These are phyloP conservation scores for Nomada hirtipes DNA, from an alignment of 2,888 invertebrate genomes.

Conservation along the genomic window DNA sequence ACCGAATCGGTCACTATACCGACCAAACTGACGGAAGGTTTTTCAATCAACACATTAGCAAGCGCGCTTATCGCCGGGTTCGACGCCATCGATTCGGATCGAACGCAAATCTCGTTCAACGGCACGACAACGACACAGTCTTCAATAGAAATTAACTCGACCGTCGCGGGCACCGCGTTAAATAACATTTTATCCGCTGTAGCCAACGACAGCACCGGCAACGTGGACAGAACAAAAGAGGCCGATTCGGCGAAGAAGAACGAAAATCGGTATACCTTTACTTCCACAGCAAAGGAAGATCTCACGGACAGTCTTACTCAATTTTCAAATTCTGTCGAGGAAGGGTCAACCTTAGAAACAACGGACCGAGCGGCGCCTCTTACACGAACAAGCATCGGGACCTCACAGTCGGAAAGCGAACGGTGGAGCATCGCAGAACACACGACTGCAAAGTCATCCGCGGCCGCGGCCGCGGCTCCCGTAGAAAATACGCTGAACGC, in stretches of 20 bases:
- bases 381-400: neutral
- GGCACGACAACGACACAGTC: neutral
- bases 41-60: constrained; percentile 38
- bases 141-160: neutral
- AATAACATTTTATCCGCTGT: neutral
- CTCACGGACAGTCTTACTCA: neutral
- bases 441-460: neutral
- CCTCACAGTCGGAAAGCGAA: neutral
- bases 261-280: neutral
- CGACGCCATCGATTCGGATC: neutral
- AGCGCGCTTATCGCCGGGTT: constrained; percentile 45
- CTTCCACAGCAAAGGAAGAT: no score
- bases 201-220: no score
- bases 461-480: accelerated
- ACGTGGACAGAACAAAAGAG: no score
- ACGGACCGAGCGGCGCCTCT: neutral
- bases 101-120: neutral
- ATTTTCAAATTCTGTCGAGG: no score
- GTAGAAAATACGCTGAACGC: neutral
- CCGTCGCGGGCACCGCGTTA: no score
- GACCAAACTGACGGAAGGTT: neutral
- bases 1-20: constrained; percentile 15
- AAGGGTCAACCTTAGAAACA: neutral
- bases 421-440: neutral
- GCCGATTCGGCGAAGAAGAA: neutral